These are phyloP conservation scores for Scaptomyza polygonia DNA, from an alignment of 2,888 invertebrate species.

Conservation along the genomic window DNA sequence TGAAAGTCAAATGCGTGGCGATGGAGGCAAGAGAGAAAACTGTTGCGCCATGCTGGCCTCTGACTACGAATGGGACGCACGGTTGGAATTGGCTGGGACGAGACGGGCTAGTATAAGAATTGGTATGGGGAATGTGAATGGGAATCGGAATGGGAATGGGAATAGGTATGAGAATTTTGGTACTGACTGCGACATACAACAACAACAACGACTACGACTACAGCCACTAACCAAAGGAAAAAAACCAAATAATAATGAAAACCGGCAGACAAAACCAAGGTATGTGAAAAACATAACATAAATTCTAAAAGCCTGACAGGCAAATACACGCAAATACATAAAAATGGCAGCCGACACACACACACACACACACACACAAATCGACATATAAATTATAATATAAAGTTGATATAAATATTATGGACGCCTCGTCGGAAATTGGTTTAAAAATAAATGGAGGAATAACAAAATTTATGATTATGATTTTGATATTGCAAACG, in stretches of 20 bases:
- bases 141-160: slow-evolving; percentile 10
- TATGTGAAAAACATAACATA: slow-evolving; percentile 76
- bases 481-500: slow-evolving; percentile 58
- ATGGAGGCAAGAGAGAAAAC: slow-evolving; percentile 71
- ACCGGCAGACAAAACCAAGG: slow-evolving; percentile 64
- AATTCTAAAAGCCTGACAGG: slow-evolving; percentile 74
- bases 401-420: slow-evolving; percentile 72
- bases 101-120: slow-evolving; percentile 7
- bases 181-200: slow-evolving; percentile 26
- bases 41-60: slow-evolving; percentile 64
- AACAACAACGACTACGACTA: slow-evolving; percentile 5
- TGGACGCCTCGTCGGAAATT: slow-evolving; percentile 56
- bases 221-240: slow-evolving; percentile 26
- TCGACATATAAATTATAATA: slow-evolving; percentile 45
- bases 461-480: slow-evolving; percentile 71
- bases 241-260: slow-evolving; percentile 45
- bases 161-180: slow-evolving; percentile 34
- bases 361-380: slow-evolving; percentile 31
- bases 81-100: slow-evolving; percentile 34
- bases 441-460: slow-evolving; percentile 74
- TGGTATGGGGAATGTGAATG: slow-evolving; percentile 9
- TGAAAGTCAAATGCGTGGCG: slow-evolving; percentile 79
- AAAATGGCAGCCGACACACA: slow-evolving; percentile 37
- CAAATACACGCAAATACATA: slow-evolving; percentile 56
- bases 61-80: slow-evolving; percentile 30